Conservation (phyloP, 2,888 invertebrate genomes). For the Phortica magna region DNA sequence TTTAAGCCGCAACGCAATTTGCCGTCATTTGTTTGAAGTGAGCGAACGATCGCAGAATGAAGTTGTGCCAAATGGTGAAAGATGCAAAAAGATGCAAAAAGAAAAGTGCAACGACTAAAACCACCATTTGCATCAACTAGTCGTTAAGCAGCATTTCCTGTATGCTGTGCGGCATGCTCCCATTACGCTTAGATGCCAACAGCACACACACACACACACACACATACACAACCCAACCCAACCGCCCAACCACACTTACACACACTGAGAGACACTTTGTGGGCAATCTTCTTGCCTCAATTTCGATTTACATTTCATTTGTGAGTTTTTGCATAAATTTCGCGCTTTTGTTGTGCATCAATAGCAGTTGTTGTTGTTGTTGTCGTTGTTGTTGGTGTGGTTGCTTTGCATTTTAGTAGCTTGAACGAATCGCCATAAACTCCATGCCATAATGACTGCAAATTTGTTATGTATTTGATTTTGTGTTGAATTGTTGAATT, state of each 20-base stretch:
- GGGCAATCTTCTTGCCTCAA: slow-evolving; percentile 6
- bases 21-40: slow-evolving; percentile 21
- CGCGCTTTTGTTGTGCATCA: slow-evolving; percentile 3
- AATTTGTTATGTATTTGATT: neutral
- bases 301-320: slow-evolving; percentile 25
- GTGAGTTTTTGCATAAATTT: slow-evolving; percentile 27
- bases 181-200: neutral
- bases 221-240: neutral
- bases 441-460: slow-evolving; percentile 1
- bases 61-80: slow-evolving; percentile 11
- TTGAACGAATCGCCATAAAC: slow-evolving; percentile 21
- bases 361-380: neutral
- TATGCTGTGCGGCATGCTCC: neutral
- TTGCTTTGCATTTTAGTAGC: neutral
- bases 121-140: slow-evolving; percentile 2
- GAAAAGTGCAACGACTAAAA: slow-evolving; percentile 9
- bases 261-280: neutral
- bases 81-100: neutral
- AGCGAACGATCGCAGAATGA: slow-evolving; percentile 21
- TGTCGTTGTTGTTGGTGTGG: slow-evolving; percentile 25
- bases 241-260: neutral
- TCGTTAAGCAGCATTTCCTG: slow-evolving; percentile 20
- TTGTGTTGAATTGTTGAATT: neutral
- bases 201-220: neutral
- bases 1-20: slow-evolving; percentile 67